phyloP scores from a whole-genome alignment of 2,797 vertebrate species.

The Danio choprae region DNA sequence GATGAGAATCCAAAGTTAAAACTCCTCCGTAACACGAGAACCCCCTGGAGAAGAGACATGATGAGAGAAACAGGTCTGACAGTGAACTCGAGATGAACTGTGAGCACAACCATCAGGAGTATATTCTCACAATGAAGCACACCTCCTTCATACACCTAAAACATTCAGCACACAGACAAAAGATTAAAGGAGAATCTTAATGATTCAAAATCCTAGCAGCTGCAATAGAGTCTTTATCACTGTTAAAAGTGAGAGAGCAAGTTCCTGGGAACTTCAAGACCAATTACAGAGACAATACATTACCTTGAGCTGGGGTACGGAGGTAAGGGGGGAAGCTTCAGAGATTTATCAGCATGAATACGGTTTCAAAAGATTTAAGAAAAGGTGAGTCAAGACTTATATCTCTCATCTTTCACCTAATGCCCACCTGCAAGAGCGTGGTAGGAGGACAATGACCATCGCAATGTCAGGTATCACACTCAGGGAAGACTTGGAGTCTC shows the following conservation, averaged over 20 bases:
- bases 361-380: slow-evolving; percentile 29
- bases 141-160: slow-evolving; percentile 48
- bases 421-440: slow-evolving; percentile 1
- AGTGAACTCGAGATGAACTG: slow-evolving; percentile 51
- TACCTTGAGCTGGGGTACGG: not conserved
- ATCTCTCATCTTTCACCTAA: slow-evolving; percentile 13
- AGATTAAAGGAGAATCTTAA: slow-evolving; percentile 45
- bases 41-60: slow-evolving; percentile 39
- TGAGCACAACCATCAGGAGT: slow-evolving; percentile 23
- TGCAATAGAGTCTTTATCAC: slow-evolving; percentile 15
- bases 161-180: slow-evolving; percentile 59
- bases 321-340: not conserved
- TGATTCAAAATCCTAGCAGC: slow-evolving; percentile 43
- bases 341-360: slow-evolving; percentile 28
- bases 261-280: slow-evolving; percentile 40
- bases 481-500: slow-evolving; percentile 3
- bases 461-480: slow-evolving; percentile 32
- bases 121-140: slow-evolving; percentile 42
- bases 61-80: slow-evolving; percentile 51
- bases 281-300: slow-evolving; percentile 48
- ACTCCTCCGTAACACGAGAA: slow-evolving; percentile 24
- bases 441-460: not conserved
- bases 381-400: slow-evolving; percentile 36
- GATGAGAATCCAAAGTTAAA: slow-evolving; percentile 34
- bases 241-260: slow-evolving; percentile 43